Base-by-base conservation (phyloP, 1,140 invertebrate genomes). In the Pissodes strobi region DNA sequence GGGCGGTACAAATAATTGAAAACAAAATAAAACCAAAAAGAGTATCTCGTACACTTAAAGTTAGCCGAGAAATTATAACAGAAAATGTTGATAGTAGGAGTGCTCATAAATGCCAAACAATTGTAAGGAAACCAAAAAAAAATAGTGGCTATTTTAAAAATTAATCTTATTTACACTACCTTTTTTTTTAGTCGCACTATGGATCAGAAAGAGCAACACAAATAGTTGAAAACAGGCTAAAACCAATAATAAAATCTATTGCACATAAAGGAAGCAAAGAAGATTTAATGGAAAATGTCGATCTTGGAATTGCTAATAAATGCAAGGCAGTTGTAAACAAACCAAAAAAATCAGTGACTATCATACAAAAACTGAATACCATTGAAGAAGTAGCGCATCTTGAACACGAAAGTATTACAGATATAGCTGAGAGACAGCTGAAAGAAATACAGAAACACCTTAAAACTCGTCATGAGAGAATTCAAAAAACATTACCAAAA, bases 21-120 rank as follows among this genome's bases (percentile, higher is more conserved):
- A 63, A 43, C 23, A 63, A 53, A 55, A 55, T 55, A n/a, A 46
- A 55, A 34, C 60, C 49, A n/a, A 63, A 63, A 63, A 30, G 17
- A 34, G 10, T 17, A 12, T 23, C 46, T 10, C 12, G 13, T n/a
- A 0, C 15, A 1, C 22, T 39, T 8, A 63, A 63, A 34, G 49
- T 53, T 3, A 43, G 21, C 25, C 18, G 27, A n/a, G 49, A 63
- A 41, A 25, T 63, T 1, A 15, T 37, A 12, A 63, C 51, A 1
- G 60, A 63, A 39, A 55, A 38, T 22, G 10, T 43, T 12, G 17
- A 43, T n/a, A n/a, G n/a, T n/a, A n/a, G n/a, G n/a, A n/a, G n/a
- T n/a, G n/a, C n/a, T n/a, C n/a, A n/a, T n/a, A n/a, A n/a, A n/a
- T n/a, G n/a, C n/a, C n/a, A n/a, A n/a, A n/a, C n/a, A n/a, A n/a